Evolutionary conservation across 2,888 invertebrate species (phyloP).

Genomic region (Pyralis farinalis): DNA sequence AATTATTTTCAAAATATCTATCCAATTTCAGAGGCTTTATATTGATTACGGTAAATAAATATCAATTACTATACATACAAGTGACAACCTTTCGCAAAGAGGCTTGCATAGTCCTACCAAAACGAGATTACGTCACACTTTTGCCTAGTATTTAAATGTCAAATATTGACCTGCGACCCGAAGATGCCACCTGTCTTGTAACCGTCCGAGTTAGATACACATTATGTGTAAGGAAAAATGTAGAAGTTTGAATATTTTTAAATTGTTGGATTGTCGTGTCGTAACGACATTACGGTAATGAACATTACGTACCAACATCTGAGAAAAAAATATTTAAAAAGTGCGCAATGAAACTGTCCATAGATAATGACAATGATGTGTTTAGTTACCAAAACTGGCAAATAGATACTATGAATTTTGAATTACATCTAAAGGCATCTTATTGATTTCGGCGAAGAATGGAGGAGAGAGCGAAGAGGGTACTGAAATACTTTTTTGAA

Average conservation of each 20-base stretch:
- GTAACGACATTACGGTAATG: slow-evolving; percentile 8
- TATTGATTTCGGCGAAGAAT: no score
- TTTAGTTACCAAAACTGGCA: no score
- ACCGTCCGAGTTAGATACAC: slow-evolving; percentile 20
- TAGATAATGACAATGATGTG: no score
- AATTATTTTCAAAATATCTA: no score
- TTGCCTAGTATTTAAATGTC: slow-evolving; percentile 59
- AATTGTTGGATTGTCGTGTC: slow-evolving; percentile 15
- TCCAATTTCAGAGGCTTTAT: slow-evolving; percentile 36
- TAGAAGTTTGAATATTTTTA: slow-evolving; percentile 7
- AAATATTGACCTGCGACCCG: slow-evolving; percentile 70
- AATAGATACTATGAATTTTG: no score
- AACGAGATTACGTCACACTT: slow-evolving; percentile 50
- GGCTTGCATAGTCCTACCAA: slow-evolving; percentile 27
- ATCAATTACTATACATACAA: slow-evolving; percentile 39
- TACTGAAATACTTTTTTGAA: no score
- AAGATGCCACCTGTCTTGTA: slow-evolving; percentile 50
- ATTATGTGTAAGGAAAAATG: slow-evolving; percentile 14
- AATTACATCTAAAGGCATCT: no score
- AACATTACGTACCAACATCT: neutral
- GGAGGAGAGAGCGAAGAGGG: no score
- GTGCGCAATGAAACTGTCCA: no score
- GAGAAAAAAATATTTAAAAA: no score
- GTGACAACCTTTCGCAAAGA: slow-evolving; percentile 59
- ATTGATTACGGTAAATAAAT: slow-evolving; percentile 54